phyloP scores from a whole-genome alignment of 2,113 vertebrate species.

The Hemibates koningsi region DNA sequence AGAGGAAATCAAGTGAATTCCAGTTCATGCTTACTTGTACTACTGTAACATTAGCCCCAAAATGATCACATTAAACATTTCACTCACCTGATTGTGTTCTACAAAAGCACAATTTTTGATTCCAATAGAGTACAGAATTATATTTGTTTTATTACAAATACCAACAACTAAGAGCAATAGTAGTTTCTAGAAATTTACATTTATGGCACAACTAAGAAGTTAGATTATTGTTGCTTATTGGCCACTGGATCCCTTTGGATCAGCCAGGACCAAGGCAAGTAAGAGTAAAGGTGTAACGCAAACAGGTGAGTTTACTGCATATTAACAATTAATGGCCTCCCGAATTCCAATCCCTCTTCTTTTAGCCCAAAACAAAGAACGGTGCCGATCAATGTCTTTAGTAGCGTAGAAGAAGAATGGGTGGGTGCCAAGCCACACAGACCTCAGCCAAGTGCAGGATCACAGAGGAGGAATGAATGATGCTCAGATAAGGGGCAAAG shows the following conservation, averaged over 20 bases:
- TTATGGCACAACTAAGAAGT: neutral
- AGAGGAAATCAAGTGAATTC: neutral
- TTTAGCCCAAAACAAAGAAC: slow-evolving; percentile 49
- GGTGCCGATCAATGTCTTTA: slow-evolving; percentile 57
- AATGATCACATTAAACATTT: neutral
- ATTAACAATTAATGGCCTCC: slow-evolving; percentile 21
- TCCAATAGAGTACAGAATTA: neutral
- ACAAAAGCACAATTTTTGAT: neutral
- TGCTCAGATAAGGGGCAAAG: slow-evolving; percentile 71
- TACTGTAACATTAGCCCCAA: neutral
- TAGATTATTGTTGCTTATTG: neutral
- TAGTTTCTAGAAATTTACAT: neutral
- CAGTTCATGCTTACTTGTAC: neutral
- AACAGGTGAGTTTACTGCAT: slow-evolving; percentile 40
- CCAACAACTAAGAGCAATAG: neutral
- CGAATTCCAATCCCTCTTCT: neutral
- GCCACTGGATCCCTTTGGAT: neutral
- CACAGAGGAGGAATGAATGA: slow-evolving; percentile 71
- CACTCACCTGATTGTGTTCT: neutral
- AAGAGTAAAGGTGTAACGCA: neutral
- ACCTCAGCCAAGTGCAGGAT: slow-evolving; percentile 63
- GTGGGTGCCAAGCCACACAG: slow-evolving; percentile 54
- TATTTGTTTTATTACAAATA: neutral
- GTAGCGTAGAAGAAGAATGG: slow-evolving; percentile 37
- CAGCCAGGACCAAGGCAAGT: neutral